Conservation (phyloP, 92 coral and sea anemone species). For the Epizoanthus illoricatus region DNA sequence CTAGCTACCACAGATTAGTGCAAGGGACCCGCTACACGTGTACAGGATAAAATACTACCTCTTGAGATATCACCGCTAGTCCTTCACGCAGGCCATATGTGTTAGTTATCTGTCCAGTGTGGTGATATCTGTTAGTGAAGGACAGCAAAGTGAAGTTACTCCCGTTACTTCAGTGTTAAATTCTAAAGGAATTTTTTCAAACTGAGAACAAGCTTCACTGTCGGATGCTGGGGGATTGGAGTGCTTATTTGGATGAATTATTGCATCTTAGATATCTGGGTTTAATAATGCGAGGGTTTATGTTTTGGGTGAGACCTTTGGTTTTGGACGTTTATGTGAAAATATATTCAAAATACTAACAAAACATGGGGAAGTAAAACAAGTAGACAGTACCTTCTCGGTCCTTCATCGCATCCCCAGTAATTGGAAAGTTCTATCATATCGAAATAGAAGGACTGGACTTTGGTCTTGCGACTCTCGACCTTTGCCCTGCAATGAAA, state of each 20-base stretch:
- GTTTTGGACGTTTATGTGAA: background rate
- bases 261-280: too few species aligned
- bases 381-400: constrained; percentile 28
- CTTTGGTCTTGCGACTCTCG: constrained; percentile 48
- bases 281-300: too few species aligned
- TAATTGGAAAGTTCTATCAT: constrained; percentile 50
- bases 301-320: too few species aligned
- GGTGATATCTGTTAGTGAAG: constrained; percentile 38
- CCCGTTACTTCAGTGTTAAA: too few species aligned
- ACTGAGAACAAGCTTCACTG: too few species aligned
- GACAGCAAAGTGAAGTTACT: too few species aligned
- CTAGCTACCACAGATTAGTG: too few species aligned
- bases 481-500: constrained; percentile 41
- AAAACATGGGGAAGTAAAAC: background rate
- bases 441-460: constrained; percentile 55
- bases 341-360: background rate
- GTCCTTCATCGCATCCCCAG: constrained; percentile 61
- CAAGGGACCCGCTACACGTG: too few species aligned
- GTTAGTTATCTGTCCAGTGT: constrained; percentile 41
- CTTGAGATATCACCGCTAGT: constrained; percentile 38
- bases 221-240: too few species aligned
- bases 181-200: too few species aligned
- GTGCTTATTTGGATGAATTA: too few species aligned
- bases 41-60: constrained; percentile 7
- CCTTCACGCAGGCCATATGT: constrained; percentile 47